A percentile compares a stretch with the other conserved stretches of the same genome.
Evolutionary conservation across 2,888 invertebrate genomes (phyloP).

Genomic region (Harpalus rufipes): DNA sequence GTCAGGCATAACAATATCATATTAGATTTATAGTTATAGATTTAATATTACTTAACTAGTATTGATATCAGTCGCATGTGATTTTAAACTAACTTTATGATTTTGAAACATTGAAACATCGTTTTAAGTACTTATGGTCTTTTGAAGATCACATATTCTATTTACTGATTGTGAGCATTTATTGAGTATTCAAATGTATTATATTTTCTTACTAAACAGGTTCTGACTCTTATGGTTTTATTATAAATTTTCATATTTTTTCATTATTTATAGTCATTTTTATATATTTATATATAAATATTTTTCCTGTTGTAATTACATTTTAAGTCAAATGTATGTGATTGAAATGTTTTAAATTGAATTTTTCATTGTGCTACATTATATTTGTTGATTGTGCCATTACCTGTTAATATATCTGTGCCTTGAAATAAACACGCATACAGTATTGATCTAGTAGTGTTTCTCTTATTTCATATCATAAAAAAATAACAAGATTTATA

Average conservation of each 20-base stretch:
- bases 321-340: slow-evolving; percentile 28
- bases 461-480: slow-evolving; percentile 35
- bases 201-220: slow-evolving; percentile 52
- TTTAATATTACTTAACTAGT: slow-evolving; percentile 32
- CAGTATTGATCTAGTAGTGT: slow-evolving; percentile 51
- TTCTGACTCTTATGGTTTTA: slow-evolving; percentile 39
- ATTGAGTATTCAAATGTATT: slow-evolving; percentile 40
- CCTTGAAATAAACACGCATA: slow-evolving; percentile 61
- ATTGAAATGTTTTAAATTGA: slow-evolving; percentile 35
- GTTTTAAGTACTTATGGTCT: slow-evolving; percentile 45
- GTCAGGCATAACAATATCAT: slow-evolving; percentile 14
- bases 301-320: slow-evolving; percentile 17
- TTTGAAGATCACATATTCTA: slow-evolving; percentile 28
- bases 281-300: slow-evolving; percentile 57
- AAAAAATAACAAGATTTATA: slow-evolving; percentile 19
- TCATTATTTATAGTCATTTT: slow-evolving; percentile 55
- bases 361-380: slow-evolving; percentile 51
- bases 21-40: slow-evolving; percentile 5
- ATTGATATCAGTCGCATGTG: slow-evolving; percentile 44
- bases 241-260: slow-evolving; percentile 19
- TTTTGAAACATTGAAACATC: background rate
- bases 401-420: slow-evolving; percentile 58
- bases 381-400: slow-evolving; percentile 59
- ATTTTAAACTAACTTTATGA: slow-evolving; percentile 45
- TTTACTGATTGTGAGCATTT: slow-evolving; percentile 40